Evolutionary conservation across 1,140 invertebrate genomes (phyloP), one percentile per base, ranked within the genome.

Genomic region (Anoplophora glabripennis): DNA sequence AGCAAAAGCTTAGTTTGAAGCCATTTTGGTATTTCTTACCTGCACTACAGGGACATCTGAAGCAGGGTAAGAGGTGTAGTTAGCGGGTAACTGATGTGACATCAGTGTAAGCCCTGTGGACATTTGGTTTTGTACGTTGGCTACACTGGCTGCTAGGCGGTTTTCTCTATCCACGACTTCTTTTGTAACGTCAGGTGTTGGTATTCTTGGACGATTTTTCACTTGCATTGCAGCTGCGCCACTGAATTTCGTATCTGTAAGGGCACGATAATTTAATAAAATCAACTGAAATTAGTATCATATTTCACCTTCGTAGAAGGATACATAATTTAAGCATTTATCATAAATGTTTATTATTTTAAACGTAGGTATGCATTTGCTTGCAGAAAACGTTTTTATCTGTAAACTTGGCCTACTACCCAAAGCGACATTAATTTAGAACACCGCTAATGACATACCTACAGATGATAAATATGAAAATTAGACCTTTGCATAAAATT

Each of bases 171-270:
- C 86, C 35, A 83, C 76, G 7, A 86, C 80, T 72, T 90, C 89
- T 73, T 89, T 91, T 10, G 88, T 85, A 1, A 90, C 89, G 72
- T 93, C 91, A 0, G 91, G 91, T 2, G 90, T 93, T 21, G 90
- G 91, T 53, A 93, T 92, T 41, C 90, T 80, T 1, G 90, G 90
- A 45, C 90, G 81, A 64, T 88, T 88, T 68, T 87, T 87, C 52
- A 89, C 75, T 10, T 84, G 82, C 55, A 83, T 80, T 12, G 85
- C 84, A 4, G 86, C 47, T n/a, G 47, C 28, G 12, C 47, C 63
- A 36, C 66, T 64, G 4, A 54, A 62, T 60, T 64, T 67, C 17
- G 45, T 47, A 52, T 54, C 65, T 67, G 36, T 42, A 62, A 53
- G 17, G 7, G 7, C 36, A 37, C n/a, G 36, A 37, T 37, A 7